Percentiles rank a stretch among this genome's conserved stretches.
Conservation (phyloP, 2,797 vertebrate genomes). For the Anguilla obscura region DNA sequence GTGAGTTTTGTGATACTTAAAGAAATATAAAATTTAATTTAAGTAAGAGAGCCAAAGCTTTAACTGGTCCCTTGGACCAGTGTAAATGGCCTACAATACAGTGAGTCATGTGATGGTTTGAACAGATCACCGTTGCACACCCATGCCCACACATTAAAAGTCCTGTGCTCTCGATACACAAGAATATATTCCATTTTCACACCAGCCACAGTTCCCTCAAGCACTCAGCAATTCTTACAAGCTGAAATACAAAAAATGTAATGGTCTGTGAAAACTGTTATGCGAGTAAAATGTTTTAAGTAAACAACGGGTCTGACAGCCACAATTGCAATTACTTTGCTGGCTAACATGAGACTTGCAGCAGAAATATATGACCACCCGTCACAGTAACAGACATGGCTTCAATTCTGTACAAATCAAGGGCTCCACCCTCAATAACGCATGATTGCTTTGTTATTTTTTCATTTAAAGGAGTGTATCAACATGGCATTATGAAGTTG, state of each 20-base stretch:
- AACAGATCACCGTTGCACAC: not conserved
- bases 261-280: constrained; percentile 46
- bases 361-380: not conserved
- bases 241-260: constrained; percentile 25
- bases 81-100: constrained; percentile 9
- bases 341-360: not conserved
- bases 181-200: constrained; percentile 23
- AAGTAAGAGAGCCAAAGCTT: not conserved
- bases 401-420: not conserved
- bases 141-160: constrained; percentile 10
- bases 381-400: not conserved
- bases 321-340: constrained; percentile 60
- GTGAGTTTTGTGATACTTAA: constrained; percentile 19
- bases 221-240: constrained; percentile 28
- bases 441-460: not conserved
- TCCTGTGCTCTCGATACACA: constrained; percentile 4
- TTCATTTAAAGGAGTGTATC: not conserved
- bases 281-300: constrained; percentile 39
- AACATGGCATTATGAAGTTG: not conserved
- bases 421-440: not conserved
- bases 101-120: constrained; percentile 15
- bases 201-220: constrained; percentile 23
- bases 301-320: constrained; percentile 46
- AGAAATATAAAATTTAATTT: constrained; percentile 17
- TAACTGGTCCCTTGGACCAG: constrained; percentile 9